A percentile compares a stretch with the other conserved stretches of the same genome.
phyloP scores from a whole-genome alignment of 2,797 vertebrate genomes.

The Delichon dasypus region DNA sequence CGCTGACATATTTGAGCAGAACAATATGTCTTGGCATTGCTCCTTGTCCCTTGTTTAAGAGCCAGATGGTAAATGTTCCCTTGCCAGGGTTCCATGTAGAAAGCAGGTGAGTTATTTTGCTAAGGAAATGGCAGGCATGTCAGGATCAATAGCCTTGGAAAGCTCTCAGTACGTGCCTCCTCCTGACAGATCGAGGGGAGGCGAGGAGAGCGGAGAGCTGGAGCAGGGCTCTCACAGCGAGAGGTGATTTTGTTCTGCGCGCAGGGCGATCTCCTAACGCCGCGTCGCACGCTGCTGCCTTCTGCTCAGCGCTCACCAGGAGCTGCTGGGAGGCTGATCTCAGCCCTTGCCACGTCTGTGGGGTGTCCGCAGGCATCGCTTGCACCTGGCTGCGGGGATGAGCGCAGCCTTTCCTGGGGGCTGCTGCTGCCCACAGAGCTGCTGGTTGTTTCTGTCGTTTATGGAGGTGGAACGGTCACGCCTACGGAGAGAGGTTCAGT shows the following conservation, averaged over 20 bases:
- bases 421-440: not conserved
- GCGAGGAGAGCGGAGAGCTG: not conserved
- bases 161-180: not conserved
- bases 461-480: too few species aligned
- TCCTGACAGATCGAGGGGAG: not conserved
- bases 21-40: conserved; percentile 55
- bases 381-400: not conserved
- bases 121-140: conserved; percentile 30
- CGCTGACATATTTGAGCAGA: conserved; percentile 31
- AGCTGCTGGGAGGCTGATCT: not conserved
- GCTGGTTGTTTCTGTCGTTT: not conserved
- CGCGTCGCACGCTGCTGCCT: not conserved
- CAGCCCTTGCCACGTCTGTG: rapidly evolving
- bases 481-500: not conserved
- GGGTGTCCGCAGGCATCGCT: not conserved
- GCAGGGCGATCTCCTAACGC: not conserved
- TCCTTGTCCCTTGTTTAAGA: conserved; percentile 54
- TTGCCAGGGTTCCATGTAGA: not conserved
- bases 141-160: conserved; percentile 37
- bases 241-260: not conserved
- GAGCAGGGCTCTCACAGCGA: not conserved
- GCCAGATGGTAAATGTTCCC: conserved; percentile 48
- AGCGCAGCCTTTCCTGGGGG: rapidly evolving
- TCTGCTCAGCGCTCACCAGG: not conserved
- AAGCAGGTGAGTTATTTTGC: conserved; percentile 12